Evolutionary conservation across 2,113 vertebrate genomes (phyloP).

Genomic region (Lonchura striata): DNA sequence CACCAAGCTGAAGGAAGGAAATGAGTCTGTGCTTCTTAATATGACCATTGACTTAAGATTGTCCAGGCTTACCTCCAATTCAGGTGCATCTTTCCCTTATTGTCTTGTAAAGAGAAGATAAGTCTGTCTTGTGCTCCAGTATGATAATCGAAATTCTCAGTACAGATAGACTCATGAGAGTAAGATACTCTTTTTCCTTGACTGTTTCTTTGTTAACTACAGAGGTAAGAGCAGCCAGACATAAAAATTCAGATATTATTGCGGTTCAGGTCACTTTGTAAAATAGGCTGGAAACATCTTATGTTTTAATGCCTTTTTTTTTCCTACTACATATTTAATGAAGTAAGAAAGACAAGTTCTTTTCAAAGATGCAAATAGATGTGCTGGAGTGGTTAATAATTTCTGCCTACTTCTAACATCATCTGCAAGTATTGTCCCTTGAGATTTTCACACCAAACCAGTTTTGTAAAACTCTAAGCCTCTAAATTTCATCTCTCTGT

Average conservation of each 20-base stretch:
- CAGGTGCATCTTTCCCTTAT: neutral
- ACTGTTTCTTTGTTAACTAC: neutral
- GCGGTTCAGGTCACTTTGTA: neutral
- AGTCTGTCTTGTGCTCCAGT: neutral
- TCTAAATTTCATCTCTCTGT: neutral
- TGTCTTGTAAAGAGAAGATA: neutral
- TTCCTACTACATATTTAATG: neutral
- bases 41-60: neutral
- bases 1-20: neutral
- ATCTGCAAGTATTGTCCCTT: neutral
- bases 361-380: neutral
- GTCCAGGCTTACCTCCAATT: neutral
- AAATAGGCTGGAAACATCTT: neutral
- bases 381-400: neutral
- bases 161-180: neutral
- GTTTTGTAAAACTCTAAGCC: neutral
- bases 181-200: neutral
- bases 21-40: neutral
- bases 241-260: neutral
- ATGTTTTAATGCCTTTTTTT: neutral
- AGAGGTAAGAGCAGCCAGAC: neutral
- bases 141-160: neutral
- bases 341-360: neutral
- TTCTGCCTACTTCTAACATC: neutral
- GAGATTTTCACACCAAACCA: neutral